A percentile compares a stretch with the other conserved stretches of the same genome.
These are phyloP conservation scores for Charina bottae DNA, from an alignment of 2,113 vertebrate species.

Conservation along the genomic window DNA sequence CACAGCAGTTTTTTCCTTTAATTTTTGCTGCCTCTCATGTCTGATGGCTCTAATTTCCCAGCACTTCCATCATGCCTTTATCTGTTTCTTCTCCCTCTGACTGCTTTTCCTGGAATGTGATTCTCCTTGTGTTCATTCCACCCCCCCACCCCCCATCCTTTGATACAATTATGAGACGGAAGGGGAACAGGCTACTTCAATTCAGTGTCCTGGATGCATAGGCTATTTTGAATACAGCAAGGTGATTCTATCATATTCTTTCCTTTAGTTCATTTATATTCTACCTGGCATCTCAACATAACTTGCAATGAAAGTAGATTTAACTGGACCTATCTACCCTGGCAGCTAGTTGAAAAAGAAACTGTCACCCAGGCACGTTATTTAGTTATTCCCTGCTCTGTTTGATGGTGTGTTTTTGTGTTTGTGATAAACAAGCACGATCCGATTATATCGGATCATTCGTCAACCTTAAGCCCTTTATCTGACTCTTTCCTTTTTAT, in stretches of 20 bases:
- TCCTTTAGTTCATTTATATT: constrained; percentile 31
- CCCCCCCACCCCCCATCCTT: not conserved
- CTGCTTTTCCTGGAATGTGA: not conserved
- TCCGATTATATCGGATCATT: constrained; percentile 38
- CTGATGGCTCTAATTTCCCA: not conserved
- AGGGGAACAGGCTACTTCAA: not conserved
- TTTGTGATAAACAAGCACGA: constrained; percentile 41
- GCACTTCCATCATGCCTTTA: not conserved
- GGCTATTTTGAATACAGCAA: not conserved
- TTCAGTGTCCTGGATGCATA: not conserved
- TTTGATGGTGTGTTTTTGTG: constrained; percentile 43
- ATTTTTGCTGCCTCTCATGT: not conserved
- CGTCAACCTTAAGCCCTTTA: constrained; percentile 21
- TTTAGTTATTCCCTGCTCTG: constrained; percentile 19
- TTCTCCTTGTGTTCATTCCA: not conserved
- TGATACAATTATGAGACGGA: not conserved
- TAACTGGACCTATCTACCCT: constrained; percentile 26
- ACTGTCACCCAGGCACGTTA: constrained; percentile 37
- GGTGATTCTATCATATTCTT: constrained; percentile 2
- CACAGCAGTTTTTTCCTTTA: not conserved
- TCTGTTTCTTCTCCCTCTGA: not conserved
- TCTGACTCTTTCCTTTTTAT: constrained; percentile 24
- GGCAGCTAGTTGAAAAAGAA: constrained; percentile 46
- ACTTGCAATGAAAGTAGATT: constrained; percentile 46
- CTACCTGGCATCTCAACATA: constrained; percentile 7